Percentiles rank a stretch among this genome's conserved stretches.
Conservation (phyloP, 2,888 invertebrate genomes). For the Hirtodrosophila alboralis region DNA sequence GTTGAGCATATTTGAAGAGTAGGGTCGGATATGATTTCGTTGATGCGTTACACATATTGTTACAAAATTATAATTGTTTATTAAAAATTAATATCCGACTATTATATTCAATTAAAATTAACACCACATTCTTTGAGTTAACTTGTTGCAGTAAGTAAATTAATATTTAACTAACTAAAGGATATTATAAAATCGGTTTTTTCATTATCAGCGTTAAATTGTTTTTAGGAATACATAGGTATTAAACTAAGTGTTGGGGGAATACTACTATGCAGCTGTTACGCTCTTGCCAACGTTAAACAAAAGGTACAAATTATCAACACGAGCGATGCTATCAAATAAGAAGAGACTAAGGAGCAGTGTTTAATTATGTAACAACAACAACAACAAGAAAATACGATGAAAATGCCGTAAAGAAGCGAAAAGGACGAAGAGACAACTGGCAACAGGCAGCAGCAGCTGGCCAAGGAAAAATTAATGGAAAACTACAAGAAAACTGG, state of each 20-base stretch:
- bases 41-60: too few relatives aligned
- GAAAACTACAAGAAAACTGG: conserved; percentile 39
- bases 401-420: conserved; percentile 13
- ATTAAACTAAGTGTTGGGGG: neutral
- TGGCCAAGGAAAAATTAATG: conserved; percentile 39
- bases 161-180: too few relatives aligned
- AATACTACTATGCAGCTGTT: conserved; percentile 37
- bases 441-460: conserved; percentile 50
- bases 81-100: too few relatives aligned
- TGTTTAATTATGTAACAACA: conserved; percentile 52
- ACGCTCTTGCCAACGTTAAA: conserved; percentile 3
- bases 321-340: conserved; percentile 38
- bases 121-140: too few relatives aligned
- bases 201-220: neutral
- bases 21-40: too few relatives aligned
- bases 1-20: too few relatives aligned
- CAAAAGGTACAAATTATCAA: conserved; percentile 42
- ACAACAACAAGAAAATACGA: conserved; percentile 21
- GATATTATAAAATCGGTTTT: conserved; percentile 1
- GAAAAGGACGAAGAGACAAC: conserved; percentile 23
- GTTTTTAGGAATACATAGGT: conserved; percentile 1
- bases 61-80: too few relatives aligned
- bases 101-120: too few relatives aligned
- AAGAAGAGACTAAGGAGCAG: conserved; percentile 18
- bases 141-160: too few relatives aligned